Evolutionary conservation across 2,888 invertebrate genomes (phyloP).

Genomic region (Steinernema scapterisci): DNA sequence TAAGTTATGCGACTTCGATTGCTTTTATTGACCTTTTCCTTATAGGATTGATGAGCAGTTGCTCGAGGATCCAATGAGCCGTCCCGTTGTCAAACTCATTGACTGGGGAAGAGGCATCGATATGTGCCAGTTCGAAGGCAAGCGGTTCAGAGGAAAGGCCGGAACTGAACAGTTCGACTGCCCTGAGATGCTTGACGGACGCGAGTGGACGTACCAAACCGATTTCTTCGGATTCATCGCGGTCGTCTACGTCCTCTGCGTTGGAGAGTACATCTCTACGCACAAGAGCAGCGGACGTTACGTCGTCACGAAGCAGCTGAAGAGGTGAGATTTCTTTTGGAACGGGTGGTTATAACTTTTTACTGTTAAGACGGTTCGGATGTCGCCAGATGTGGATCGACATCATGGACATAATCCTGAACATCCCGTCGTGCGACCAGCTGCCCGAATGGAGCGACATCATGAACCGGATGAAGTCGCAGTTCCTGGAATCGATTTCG

Average conservation of each 20-base stretch:
- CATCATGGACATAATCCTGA: slow-evolving; percentile 81
- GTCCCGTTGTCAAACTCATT: slow-evolving; percentile 77
- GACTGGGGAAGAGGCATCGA: slow-evolving; percentile 94
- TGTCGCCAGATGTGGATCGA: slow-evolving; percentile 75
- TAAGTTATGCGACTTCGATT: slow-evolving; percentile 16
- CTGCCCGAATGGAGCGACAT: slow-evolving; percentile 75
- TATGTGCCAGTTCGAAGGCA: slow-evolving; percentile 77
- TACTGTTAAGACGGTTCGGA: slow-evolving; percentile 70
- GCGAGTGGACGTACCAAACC: slow-evolving; percentile 83
- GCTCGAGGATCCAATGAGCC: slow-evolving; percentile 39
- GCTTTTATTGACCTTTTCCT: slow-evolving; percentile 33
- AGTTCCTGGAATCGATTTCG: slow-evolving; percentile 20
- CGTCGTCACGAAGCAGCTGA: slow-evolving; percentile 53
- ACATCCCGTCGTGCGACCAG: slow-evolving; percentile 79
- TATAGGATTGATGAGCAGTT: not conserved
- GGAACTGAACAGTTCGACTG: slow-evolving; percentile 71
- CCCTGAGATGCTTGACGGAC: slow-evolving; percentile 83
- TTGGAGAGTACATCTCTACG: slow-evolving; percentile 85
- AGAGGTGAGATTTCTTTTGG: slow-evolving; percentile 46
- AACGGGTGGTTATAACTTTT: not conserved
- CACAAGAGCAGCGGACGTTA: slow-evolving; percentile 65
- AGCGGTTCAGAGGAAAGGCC: slow-evolving; percentile 72
- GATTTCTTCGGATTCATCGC: slow-evolving; percentile 88
- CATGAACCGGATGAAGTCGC: slow-evolving; percentile 61
- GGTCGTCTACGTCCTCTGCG: slow-evolving; percentile 83